These are phyloP conservation scores for Apis mellifera DNA, from an alignment of 1,140 invertebrate species.

Conservation along the genomic window Amel_HAv3.1 CM009932.2:12111501-12112000, in stretches of 20 bases:
- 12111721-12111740: constrained; percentile 40
- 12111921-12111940: not conserved
- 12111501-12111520: too few species aligned
- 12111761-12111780: constrained; percentile 44
- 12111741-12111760: constrained; percentile 56
- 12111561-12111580: not conserved
- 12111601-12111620: not conserved
- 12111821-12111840: constrained; percentile 54
- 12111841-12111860: constrained; percentile 48
- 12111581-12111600: too few species aligned
- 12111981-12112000: not conserved
- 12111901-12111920: not conserved
- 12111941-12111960: too few species aligned
- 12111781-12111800: constrained; percentile 67
- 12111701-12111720: constrained; percentile 11
- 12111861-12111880: constrained; percentile 51
- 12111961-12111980: constrained; percentile 4
- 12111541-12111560: too few species aligned
- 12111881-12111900: constrained; percentile 26
- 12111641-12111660: constrained; percentile 4
- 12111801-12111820: constrained; percentile 66
- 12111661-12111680: too few species aligned
- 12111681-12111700: not conserved
- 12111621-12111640: not conserved
- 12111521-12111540: too few species aligned